Evolutionary conservation across 2,888 invertebrate species (phyloP), one percentile per base, ranked within the genome.

Genomic region (Arrhopalites spinosus): DNA sequence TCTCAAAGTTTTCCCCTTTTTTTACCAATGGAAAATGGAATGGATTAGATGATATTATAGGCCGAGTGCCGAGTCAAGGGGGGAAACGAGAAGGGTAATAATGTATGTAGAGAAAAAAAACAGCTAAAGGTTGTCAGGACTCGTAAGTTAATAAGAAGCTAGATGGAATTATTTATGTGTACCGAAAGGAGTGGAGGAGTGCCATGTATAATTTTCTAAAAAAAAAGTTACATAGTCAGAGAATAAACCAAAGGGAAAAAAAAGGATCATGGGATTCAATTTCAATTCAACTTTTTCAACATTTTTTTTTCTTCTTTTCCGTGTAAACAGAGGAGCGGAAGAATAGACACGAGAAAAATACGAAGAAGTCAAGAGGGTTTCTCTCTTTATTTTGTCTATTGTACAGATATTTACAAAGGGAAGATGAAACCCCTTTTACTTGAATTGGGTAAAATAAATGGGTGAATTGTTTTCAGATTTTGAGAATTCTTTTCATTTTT

Each of bases 111-210:
- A 43, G 45, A 50, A 45, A 47, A 67, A 67, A 69, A 70, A 70
- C 56, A 70, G 50, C 56, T 53, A 70, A 70, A 70, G 70, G 70
- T 70, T 70, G 70, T 70, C 70, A 70, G 70, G 50, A 5, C 70
- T 56, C 70, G 70, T 30, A 70, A 70, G 70, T 30, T 70, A 70
- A 70, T 70, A 70, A 70, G 56, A 70, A 70, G 50, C 70, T 70
- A 70, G 70, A 56, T 70, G 56, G 70, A 70, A 53, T n/a, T 70
- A 70, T 70, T 70, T 70, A 70, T 70, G 71, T 61, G 71, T 27
- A 27, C 30, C 36, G 36, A 47, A 72, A n/a, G 61, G 36, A 61
- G 71, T 29, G 69, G 36, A 70, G 70, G 70, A 70, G 70, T 70
- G 70, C 27, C 70, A 8, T 70, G 70, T 70, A 69, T 56, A 70